phyloP scores from a whole-genome alignment of 2,113 vertebrate species.

The Vulpes vulpes region DNA sequence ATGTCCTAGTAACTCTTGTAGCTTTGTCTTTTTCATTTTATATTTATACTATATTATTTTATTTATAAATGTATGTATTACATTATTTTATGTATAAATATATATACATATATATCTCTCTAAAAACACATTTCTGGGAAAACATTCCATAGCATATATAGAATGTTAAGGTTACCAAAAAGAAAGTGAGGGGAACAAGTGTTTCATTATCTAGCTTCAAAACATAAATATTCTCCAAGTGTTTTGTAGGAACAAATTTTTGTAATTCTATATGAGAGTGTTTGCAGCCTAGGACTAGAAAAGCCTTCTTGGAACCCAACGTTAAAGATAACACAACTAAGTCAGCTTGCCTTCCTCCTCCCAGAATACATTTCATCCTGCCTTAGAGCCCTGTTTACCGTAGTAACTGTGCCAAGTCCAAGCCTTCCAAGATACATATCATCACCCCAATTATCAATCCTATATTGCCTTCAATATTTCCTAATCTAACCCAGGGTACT shows the following conservation, averaged over 20 bases:
- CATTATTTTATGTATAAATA: background rate
- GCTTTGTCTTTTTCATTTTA: background rate
- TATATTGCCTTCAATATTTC: background rate
- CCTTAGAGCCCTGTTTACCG: background rate
- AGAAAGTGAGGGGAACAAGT: background rate
- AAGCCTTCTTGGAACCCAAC: background rate
- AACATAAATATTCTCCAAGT: conserved; percentile 4
- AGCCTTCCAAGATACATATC: background rate
- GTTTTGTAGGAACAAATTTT: background rate
- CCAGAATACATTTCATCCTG: background rate
- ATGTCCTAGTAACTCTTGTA: background rate
- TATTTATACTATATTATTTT: background rate
- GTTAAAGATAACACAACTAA: background rate
- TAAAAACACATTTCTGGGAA: background rate
- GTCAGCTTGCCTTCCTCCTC: background rate
- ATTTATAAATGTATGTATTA: background rate
- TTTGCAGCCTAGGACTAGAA: background rate
- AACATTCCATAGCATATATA: background rate
- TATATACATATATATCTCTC: background rate
- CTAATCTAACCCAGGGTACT: background rate
- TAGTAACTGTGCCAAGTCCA: background rate
- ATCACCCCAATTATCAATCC: background rate
- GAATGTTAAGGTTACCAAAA: background rate
- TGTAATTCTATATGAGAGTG: background rate
- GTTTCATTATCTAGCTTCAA: background rate